Evolutionary conservation across 2,113 vertebrate species (phyloP).

Genomic region (Rhegmatorhina hoffmannsi): DNA sequence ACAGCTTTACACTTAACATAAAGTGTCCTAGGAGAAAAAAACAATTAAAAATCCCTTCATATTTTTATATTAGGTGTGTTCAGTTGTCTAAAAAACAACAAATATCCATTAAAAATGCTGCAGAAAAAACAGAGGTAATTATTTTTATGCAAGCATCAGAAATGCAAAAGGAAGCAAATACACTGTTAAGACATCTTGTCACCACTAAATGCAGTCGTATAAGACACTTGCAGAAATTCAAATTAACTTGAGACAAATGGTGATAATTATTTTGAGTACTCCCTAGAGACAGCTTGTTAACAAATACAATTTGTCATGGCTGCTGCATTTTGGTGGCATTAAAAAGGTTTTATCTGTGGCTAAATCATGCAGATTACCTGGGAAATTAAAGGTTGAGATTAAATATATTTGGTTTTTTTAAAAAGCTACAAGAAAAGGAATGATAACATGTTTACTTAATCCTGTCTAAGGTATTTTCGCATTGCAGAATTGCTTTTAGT

Average conservation of each 20-base stretch:
- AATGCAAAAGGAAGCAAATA: not conserved
- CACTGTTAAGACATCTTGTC: slow-evolving; percentile 30
- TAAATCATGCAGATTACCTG: not conserved
- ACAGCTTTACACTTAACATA: not conserved
- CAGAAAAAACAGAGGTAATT: not conserved
- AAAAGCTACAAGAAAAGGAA: not conserved
- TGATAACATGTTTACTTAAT: not conserved
- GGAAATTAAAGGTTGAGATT: not conserved
- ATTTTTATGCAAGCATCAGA: not conserved
- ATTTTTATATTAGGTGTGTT: not conserved
- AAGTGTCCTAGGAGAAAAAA: not conserved
- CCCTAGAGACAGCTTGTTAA: slow-evolving; percentile 34
- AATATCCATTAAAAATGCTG: not conserved
- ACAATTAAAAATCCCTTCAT: not conserved
- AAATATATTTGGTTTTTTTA: not conserved
- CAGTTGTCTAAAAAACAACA: not conserved
- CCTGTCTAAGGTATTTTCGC: not conserved
- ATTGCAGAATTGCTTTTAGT: not conserved
- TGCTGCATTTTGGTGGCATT: not conserved
- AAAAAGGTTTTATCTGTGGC: not conserved
- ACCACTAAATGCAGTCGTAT: not conserved
- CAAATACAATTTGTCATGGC: slow-evolving; percentile 28
- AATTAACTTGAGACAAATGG: slow-evolving; percentile 21
- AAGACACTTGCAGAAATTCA: slow-evolving; percentile 35
- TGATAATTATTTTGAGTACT: slow-evolving; percentile 50